Conservation (phyloP, 1,140 invertebrate genomes). For the Bicyclus anynana region DNA sequence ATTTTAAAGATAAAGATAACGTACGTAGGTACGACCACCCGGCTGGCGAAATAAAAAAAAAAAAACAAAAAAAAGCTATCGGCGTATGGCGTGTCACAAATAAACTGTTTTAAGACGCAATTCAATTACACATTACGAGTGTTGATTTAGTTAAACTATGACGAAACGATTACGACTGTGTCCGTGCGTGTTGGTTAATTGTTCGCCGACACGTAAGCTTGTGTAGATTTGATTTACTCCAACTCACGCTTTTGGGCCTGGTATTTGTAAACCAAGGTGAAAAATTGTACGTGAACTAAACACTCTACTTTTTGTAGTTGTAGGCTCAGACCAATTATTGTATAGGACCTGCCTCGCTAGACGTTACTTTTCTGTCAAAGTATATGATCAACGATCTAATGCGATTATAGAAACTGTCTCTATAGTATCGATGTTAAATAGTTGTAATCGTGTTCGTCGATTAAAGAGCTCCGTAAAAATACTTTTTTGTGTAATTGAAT, state of each 20-base stretch:
- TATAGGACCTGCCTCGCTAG: no score
- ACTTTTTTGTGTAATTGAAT: no score
- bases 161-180: slow-evolving; percentile 28
- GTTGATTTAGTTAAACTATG: slow-evolving; percentile 31
- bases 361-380: no score
- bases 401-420: no score
- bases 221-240: slow-evolving; percentile 15
- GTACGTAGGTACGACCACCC: not conserved
- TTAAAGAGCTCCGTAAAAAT: no score
- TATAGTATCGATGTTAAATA: no score
- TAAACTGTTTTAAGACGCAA: slow-evolving; percentile 9
- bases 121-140: slow-evolving; percentile 11
- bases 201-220: slow-evolving; percentile 20
- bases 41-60: no score
- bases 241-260: not conserved
- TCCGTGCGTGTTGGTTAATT: slow-evolving; percentile 23
- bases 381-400: no score
- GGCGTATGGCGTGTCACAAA: not conserved
- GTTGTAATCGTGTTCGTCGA: no score
- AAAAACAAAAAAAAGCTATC: not conserved
- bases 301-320: no score
- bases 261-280: not conserved
- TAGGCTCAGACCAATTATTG: no score
- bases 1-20: slow-evolving; percentile 5
- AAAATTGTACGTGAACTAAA: no score